phyloP scores from a whole-genome alignment of 2,797 vertebrate species.

The Mastacembelus armatus region DNA sequence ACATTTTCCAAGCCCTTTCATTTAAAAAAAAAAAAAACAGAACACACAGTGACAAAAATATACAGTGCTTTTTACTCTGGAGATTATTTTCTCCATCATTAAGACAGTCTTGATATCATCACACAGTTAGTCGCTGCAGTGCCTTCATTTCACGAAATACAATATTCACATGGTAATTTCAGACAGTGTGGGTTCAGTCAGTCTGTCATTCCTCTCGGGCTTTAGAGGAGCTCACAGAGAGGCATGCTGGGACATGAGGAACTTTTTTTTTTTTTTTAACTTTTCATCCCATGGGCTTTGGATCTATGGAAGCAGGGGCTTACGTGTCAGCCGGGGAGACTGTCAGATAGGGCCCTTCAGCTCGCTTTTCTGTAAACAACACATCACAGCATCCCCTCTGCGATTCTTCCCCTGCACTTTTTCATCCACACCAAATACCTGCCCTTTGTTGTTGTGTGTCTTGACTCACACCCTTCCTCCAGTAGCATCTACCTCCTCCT shows the following conservation, averaged over 20 bases:
- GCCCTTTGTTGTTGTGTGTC: slow-evolving; percentile 40
- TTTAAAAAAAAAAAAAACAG: neutral
- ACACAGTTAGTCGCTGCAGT: slow-evolving; percentile 4
- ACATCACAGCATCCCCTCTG: slow-evolving; percentile 58
- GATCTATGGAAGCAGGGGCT: slow-evolving; percentile 35
- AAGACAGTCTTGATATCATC: slow-evolving; percentile 21
- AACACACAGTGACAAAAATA: neutral
- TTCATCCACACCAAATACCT: slow-evolving; percentile 44
- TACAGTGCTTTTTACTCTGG: slow-evolving; percentile 11
- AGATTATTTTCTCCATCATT: neutral
- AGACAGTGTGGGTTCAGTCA: slow-evolving; percentile 11
- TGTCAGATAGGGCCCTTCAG: slow-evolving; percentile 46
- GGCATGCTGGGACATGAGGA: slow-evolving; percentile 40
- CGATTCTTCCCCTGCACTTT: slow-evolving; percentile 44
- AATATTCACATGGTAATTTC: neutral
- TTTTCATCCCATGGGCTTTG: slow-evolving; percentile 51
- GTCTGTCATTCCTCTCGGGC: slow-evolving; percentile 31
- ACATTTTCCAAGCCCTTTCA: slow-evolving; percentile 20
- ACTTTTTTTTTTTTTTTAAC: slow-evolving; percentile 30
- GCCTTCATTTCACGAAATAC: slow-evolving; percentile 28
- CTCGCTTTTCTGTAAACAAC: slow-evolving; percentile 52
- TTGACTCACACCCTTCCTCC: slow-evolving; percentile 28
- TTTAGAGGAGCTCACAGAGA: slow-evolving; percentile 29
- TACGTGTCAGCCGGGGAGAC: slow-evolving; percentile 45
- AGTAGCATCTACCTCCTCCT: slow-evolving; percentile 30